A percentile compares a stretch with the other conserved stretches of the same genome.
phyloP scores from a whole-genome alignment of 2,113 vertebrate species.

The Canis aureus region DNA sequence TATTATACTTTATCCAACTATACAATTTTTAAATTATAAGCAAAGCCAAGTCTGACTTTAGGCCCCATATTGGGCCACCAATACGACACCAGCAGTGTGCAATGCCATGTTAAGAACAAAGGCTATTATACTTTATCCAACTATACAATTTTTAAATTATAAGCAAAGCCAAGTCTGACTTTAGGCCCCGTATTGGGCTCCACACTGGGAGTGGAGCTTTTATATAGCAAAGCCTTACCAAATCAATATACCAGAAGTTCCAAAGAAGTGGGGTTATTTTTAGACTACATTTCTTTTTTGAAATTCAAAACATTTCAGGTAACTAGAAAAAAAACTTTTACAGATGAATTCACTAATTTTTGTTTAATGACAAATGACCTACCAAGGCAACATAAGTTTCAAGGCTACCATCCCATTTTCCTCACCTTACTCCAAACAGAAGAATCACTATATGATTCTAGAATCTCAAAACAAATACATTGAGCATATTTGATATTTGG shows the following conservation, averaged over 20 bases:
- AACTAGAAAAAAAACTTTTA: constrained; percentile 42
- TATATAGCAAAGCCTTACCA: neutral
- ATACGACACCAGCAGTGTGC: neutral
- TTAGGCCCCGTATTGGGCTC: neutral
- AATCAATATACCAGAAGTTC: neutral
- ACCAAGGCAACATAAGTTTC: neutral
- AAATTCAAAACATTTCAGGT: constrained; percentile 48
- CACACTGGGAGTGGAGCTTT: neutral
- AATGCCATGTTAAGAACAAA: neutral
- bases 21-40: neutral
- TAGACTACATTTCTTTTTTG: constrained; percentile 22
- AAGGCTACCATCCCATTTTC: neutral
- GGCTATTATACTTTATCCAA: neutral
- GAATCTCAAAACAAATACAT: constrained; percentile 36
- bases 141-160: neutral
- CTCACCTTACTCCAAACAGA: constrained; percentile 3
- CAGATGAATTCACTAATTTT: neutral
- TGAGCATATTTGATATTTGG: neutral
- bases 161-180: neutral
- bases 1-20: neutral
- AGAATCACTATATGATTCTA: neutral
- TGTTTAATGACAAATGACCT: neutral
- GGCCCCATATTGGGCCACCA: neutral
- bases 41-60: neutral
- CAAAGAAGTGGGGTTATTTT: constrained; percentile 31